Conservation (phyloP, 2,113 vertebrate genomes). For the Rhinolophus sinicus region DNA sequence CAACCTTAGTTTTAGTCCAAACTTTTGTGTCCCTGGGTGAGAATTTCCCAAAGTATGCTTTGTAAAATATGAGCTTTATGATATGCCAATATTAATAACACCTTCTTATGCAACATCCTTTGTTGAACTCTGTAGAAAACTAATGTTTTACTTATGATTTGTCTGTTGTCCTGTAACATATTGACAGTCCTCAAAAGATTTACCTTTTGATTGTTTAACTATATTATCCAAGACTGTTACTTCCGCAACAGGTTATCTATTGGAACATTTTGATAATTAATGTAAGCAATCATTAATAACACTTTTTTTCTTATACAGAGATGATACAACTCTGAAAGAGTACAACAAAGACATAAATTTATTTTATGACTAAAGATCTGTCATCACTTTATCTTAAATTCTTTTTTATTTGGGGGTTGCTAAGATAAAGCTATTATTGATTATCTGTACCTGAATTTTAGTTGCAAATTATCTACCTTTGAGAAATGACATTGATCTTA, state of each 20-base stretch:
- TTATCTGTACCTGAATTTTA: neutral
- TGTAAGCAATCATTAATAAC: neutral
- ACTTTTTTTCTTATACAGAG: neutral
- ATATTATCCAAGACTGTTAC: neutral
- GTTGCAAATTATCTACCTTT: neutral
- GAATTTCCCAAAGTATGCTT: neutral
- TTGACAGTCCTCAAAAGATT: neutral
- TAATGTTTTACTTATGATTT: neutral
- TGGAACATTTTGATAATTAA: neutral
- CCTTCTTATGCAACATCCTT: neutral
- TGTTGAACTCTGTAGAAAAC: neutral
- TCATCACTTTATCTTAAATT: neutral
- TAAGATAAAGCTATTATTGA: neutral
- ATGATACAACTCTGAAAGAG: neutral
- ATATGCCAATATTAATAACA: neutral
- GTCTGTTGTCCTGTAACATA: neutral
- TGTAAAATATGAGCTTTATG: neutral
- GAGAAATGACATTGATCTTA: neutral
- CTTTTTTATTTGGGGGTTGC: neutral
- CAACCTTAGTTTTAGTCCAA: neutral
- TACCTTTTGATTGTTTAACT: neutral
- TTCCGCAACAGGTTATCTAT: neutral
- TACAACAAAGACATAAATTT: neutral
- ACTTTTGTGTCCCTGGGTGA: neutral
- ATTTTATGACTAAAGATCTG: neutral